A percentile compares a stretch with the other conserved stretches of the same genome.
phyloP scores from a whole-genome alignment of 2,888 invertebrate species.

The Gerris lacustris region DNA sequence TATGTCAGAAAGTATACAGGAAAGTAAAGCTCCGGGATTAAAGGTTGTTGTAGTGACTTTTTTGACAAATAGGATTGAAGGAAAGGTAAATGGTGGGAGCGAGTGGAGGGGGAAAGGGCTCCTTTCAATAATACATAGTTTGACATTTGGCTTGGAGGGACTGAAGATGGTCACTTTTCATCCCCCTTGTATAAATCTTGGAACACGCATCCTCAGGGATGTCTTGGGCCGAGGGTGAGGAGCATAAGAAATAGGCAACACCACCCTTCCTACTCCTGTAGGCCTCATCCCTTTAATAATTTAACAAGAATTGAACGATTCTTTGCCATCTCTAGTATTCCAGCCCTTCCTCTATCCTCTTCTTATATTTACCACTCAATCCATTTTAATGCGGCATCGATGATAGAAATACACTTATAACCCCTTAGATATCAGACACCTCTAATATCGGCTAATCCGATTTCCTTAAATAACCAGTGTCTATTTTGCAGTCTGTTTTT shows the following conservation, averaged over 20 bases:
- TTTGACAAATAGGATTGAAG: slow-evolving; percentile 1
- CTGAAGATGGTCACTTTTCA: background rate
- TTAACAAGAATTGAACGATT: slow-evolving; percentile 5
- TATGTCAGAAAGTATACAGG: background rate
- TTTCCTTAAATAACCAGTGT: too few relatives aligned
- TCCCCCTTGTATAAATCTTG: background rate
- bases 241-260: background rate
- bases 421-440: too few relatives aligned
- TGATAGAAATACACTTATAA: background rate
- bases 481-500: too few relatives aligned
- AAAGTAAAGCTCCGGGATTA: background rate
- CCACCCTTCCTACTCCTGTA: background rate
- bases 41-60: background rate
- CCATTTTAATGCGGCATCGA: background rate
- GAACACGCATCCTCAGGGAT: background rate
- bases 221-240: background rate
- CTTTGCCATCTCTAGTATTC: background rate
- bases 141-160: background rate
- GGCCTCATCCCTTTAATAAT: background rate
- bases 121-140: slow-evolving; percentile 5
- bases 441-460: too few relatives aligned
- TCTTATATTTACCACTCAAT: background rate
- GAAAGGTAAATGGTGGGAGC: background rate
- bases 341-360: background rate
- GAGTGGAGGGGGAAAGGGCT: background rate